These are phyloP conservation scores for Catostomus latipinnis DNA, from an alignment of 2,797 vertebrate genomes.

Conservation along the genomic window DNA sequence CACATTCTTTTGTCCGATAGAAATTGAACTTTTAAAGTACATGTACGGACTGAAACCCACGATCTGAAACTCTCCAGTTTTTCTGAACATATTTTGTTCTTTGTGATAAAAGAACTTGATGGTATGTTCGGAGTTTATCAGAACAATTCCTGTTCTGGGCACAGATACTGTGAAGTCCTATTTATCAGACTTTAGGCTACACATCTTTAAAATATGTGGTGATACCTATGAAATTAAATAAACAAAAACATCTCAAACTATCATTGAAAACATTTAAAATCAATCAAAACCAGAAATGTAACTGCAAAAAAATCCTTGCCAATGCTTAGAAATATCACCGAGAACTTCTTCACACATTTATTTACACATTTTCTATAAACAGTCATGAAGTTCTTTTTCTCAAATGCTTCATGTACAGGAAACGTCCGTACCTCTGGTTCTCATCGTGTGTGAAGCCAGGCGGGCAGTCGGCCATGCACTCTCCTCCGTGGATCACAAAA, in stretches of 20 bases:
- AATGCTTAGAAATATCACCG: no score
- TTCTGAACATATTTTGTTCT: neutral
- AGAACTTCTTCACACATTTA: no score
- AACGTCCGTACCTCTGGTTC: constrained; percentile 83
- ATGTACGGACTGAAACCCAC: no score
- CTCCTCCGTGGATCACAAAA: constrained; percentile 91
- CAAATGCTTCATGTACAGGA: neutral
- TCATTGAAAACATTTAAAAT: neutral
- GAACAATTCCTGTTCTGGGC: neutral
- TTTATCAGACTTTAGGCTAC: no score
- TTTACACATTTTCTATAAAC: neutral
- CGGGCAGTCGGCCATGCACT: constrained; percentile 93
- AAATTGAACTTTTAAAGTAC: no score
- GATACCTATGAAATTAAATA: neutral
- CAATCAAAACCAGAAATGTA: no score
- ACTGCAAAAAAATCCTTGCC: no score
- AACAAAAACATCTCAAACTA: neutral
- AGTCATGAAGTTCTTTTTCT: neutral
- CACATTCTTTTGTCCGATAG: no score
- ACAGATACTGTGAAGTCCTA: no score
- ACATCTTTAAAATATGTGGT: no score
- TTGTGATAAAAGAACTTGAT: neutral
- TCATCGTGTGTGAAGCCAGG: constrained; percentile 88
- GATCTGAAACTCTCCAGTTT: no score
- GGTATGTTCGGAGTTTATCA: neutral